phyloP scores from a whole-genome alignment of 2,888 invertebrate genomes.

The Drosophila pullipes region DNA sequence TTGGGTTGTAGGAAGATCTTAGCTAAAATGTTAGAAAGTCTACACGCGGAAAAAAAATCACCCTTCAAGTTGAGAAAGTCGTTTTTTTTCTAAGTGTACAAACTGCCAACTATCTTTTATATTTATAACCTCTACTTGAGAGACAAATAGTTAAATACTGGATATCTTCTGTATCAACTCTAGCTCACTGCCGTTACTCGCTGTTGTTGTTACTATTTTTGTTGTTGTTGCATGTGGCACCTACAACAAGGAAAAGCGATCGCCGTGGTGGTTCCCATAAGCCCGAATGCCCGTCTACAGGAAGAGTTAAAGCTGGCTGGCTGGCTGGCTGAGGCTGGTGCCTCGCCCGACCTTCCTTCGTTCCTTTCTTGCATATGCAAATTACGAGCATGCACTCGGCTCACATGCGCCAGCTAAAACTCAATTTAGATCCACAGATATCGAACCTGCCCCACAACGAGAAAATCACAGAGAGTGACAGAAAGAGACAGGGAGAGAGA shows the following conservation, averaged over 20 bases:
- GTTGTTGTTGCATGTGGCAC: conserved; percentile 62
- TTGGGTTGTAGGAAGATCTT: background rate
- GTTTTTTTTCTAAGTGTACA: background rate
- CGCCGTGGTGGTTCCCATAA: conserved; percentile 82
- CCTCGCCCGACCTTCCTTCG: conserved; percentile 54
- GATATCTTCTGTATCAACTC: background rate
- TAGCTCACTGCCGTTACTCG: background rate
- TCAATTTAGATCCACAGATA: conserved; percentile 77
- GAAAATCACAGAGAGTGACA: conserved; percentile 24
- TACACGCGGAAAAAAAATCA: background rate
- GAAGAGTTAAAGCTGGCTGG: background rate
- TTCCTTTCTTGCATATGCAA: conserved; percentile 75
- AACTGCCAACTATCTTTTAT: background rate
- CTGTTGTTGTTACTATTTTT: conserved; percentile 20
- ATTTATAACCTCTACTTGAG: background rate
- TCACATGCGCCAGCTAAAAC: conserved; percentile 81
- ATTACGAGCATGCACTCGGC: conserved; percentile 71
- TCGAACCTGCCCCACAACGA: conserved; percentile 63
- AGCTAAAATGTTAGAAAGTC: background rate
- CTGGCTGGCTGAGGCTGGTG: conserved; percentile 16
- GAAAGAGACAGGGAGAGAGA: conserved; percentile 44
- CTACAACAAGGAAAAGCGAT: conserved; percentile 38
- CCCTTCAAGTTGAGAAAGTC: background rate
- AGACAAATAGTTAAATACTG: background rate
- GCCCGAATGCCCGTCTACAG: conserved; percentile 8